phyloP scores from a whole-genome alignment of 2,888 invertebrate species.

The Anagyrus pseudococci region DNA sequence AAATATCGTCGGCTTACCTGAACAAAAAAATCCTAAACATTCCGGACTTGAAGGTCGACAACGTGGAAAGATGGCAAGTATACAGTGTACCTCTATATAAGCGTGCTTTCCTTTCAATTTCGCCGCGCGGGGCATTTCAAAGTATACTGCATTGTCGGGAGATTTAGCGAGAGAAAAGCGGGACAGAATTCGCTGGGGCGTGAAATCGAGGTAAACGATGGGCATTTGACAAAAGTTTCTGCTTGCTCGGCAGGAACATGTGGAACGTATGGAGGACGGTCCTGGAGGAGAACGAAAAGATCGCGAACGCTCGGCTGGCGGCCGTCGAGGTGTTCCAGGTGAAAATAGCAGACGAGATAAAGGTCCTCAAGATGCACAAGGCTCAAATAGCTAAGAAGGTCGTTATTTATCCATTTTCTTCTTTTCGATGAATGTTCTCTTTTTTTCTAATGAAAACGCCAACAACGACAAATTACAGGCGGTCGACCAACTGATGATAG shows the following conservation, averaged over 20 bases:
- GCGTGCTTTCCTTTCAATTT: too few species aligned
- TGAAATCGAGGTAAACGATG: too few species aligned
- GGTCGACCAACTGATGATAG: constrained; percentile 81
- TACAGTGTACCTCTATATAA: neutral
- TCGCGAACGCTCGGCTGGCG: constrained; percentile 87
- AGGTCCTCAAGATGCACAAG: constrained; percentile 83
- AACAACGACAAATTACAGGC: constrained; percentile 64
- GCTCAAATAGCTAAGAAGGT: constrained; percentile 82
- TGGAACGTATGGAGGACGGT: constrained; percentile 98
- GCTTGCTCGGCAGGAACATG: constrained; percentile 87
- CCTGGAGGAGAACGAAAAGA: constrained; percentile 92
- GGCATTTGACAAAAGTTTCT: too few species aligned
- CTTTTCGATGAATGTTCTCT: neutral
- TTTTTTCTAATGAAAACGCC: neutral
- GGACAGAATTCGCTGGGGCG: too few species aligned
- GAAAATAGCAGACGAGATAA: constrained; percentile 93
- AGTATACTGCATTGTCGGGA: too few species aligned
- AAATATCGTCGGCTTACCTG: constrained; percentile 89
- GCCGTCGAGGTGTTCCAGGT: constrained; percentile 95
- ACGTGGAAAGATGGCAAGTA: constrained; percentile 86
- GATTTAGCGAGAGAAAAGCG: too few species aligned
- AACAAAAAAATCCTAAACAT: constrained; percentile 94
- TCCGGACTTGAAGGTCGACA: constrained; percentile 88
- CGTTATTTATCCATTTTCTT: constrained; percentile 53
- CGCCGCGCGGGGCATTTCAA: too few species aligned